Conservation (phyloP, 1,140 invertebrate species). For the Apis dorsata region DNA sequence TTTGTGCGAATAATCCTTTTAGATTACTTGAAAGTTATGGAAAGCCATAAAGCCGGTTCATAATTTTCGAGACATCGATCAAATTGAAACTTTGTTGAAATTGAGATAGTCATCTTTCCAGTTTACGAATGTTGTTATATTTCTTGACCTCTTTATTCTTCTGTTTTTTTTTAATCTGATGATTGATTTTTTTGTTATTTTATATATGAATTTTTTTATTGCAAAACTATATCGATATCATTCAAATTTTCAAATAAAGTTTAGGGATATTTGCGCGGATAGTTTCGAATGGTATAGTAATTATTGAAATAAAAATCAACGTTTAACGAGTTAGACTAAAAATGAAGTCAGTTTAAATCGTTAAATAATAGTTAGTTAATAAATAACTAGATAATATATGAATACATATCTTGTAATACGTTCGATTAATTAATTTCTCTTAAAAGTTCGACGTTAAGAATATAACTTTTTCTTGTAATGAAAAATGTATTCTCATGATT, state of each 20-base stretch:
- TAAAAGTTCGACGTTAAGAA: not conserved
- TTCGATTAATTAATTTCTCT: not conserved
- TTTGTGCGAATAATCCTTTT: not conserved
- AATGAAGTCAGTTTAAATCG: not conserved
- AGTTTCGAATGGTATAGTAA: no score
- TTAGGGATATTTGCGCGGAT: no score
- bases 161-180: not conserved
- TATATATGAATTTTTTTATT: not conserved
- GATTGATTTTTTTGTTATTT: not conserved
- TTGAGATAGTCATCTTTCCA: not conserved
- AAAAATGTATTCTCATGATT: not conserved
- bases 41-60: constrained; percentile 26
- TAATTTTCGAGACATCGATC: constrained; percentile 4
- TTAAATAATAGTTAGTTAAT: not conserved
- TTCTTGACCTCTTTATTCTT: not conserved
- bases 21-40: constrained; percentile 30
- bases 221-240: not conserved
- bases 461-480: not conserved
- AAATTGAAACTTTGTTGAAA: not conserved
- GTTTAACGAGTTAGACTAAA: no score
- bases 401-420: not conserved
- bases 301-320: no score
- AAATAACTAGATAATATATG: not conserved
- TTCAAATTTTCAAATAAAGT: not conserved
- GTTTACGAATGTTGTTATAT: constrained; percentile 7